Evolutionary conservation across 2,113 vertebrate genomes (phyloP).

Genomic region (Heterotis niloticus): DNA sequence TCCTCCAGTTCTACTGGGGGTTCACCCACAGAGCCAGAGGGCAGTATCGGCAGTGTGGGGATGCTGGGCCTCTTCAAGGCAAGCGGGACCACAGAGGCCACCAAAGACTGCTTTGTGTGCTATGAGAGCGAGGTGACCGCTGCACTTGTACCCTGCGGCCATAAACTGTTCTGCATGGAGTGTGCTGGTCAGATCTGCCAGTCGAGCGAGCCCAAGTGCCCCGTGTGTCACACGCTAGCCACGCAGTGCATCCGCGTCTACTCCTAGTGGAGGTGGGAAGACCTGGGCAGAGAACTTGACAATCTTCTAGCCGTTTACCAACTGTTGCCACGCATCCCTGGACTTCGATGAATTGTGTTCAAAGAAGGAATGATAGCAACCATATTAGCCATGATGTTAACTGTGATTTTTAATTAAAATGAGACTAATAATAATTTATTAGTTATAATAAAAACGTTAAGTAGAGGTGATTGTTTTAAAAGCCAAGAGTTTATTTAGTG

Average conservation of each 20-base stretch:
- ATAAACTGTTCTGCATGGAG: conserved; percentile 99
- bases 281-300: not conserved
- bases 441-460: conserved; percentile 37
- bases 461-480: conserved; percentile 56
- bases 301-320: not conserved
- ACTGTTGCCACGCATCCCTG: not conserved
- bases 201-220: conserved; percentile 81
- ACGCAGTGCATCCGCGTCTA: conserved; percentile 98
- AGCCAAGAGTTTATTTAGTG: conserved; percentile 26
- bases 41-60: conserved; percentile 57
- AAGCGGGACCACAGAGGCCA: conserved; percentile 53
- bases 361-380: conserved; percentile 50
- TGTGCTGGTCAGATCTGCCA: conserved; percentile 92
- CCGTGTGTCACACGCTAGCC: conserved; percentile 84
- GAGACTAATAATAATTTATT: conserved; percentile 2
- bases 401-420: not conserved
- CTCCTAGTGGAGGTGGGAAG: conserved; percentile 66
- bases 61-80: conserved; percentile 65
- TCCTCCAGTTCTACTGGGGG: conserved; percentile 71
- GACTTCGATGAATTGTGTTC: conserved; percentile 52
- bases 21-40: conserved; percentile 77
- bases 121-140: conserved; percentile 91
- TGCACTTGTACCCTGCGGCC: conserved; percentile 88
- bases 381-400: conserved; percentile 48
- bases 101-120: conserved; percentile 89